Base-by-base conservation (phyloP, 2,113 vertebrate genomes). In the Hippocampus mohnikei region DNA sequence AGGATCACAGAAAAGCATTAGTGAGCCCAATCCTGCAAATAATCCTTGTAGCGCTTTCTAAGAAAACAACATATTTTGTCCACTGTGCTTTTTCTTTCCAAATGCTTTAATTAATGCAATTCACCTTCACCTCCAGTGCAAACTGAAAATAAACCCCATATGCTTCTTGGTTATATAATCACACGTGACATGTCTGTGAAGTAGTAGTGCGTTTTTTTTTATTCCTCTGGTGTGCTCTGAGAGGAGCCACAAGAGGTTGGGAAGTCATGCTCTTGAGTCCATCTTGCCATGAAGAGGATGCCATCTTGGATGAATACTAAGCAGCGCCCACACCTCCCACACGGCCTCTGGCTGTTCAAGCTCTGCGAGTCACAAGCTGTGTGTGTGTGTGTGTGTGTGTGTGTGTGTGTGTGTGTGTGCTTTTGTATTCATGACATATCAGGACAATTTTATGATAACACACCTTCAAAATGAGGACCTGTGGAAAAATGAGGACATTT, bases 281-380 rank as follows among this genome's bases (percentile, higher is more conserved):
- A 71, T 85, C 82, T 83, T 84, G 75, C 65, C 84, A 80, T 66
- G 66, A 79, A 85, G 75, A 75, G 56, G 79, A 82, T 70, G 79
- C 76, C 83, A 82, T 83, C 81, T 78, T 78, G 76, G 78, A 75
- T 81, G 81, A 78, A 85, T 81, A 73, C 72, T 66, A 75, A 77
- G 73, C 81, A 37, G 63, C 42, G 23, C 87, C 84, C 85, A 90
- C 85, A 71, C 80, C 80, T 73, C 88, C 84, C 85, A 88, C 88
- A 71, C 27, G 70, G 66, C 70, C 81, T 84, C 87, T 84, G 85
- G 85, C 84, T 88, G 84, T 78, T 75, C 71, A 82, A 69, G 72
- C 79, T 82, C 52, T 67, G 56, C 72, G 46, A 18, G 70, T 78
- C 78, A 75, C 72, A 82, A 67, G 59, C 73, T 81, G 64, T 27